Evolutionary conservation across 2,797 vertebrate species (phyloP).

Genomic region (Yasuhikotakia modesta): DNA sequence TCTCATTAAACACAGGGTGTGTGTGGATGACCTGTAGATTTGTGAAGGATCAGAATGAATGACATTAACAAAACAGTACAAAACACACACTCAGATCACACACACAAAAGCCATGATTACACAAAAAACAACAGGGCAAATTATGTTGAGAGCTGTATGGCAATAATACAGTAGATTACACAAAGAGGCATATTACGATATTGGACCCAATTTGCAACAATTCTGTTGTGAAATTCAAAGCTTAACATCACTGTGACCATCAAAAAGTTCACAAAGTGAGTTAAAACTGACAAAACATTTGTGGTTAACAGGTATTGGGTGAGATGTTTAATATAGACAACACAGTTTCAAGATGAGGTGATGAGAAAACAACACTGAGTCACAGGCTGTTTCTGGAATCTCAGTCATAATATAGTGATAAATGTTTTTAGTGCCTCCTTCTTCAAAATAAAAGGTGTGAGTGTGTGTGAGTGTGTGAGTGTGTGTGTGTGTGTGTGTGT

Average conservation of each 20-base stretch:
- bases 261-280: background rate
- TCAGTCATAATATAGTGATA: too few relatives aligned
- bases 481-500: too few relatives aligned
- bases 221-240: background rate
- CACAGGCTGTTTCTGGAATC: too few relatives aligned
- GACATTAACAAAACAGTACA: background rate
- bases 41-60: background rate
- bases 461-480: too few relatives aligned
- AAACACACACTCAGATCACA: conserved; percentile 2
- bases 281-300: too few relatives aligned
- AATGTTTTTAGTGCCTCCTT: too few relatives aligned
- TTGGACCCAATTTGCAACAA: background rate
- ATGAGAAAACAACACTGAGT: too few relatives aligned
- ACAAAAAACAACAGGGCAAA: background rate
- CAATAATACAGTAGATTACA: background rate
- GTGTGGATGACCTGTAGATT: background rate
- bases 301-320: too few relatives aligned
- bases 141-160: background rate
- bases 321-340: too few relatives aligned
- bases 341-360: too few relatives aligned
- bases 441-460: background rate
- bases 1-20: background rate
- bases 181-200: background rate
- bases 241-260: background rate
- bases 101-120: background rate